These are phyloP conservation scores for Piprites chloris DNA, from an alignment of 2,113 vertebrate genomes.

Conservation along the genomic window DNA sequence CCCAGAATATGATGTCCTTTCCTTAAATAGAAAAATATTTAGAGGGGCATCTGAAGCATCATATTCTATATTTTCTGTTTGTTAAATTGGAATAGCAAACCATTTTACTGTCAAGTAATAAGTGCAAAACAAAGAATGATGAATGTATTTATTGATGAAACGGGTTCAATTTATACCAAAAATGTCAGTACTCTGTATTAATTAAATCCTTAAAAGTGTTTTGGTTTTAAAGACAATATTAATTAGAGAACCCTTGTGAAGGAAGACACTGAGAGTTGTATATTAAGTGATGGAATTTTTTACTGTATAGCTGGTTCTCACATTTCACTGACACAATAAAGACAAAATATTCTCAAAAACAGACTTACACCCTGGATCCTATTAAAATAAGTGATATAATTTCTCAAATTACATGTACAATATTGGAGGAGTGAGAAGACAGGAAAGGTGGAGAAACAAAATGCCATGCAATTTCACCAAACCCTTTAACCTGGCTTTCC, in stretches of 20 bases:
- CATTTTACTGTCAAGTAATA: background rate
- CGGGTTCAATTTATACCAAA: background rate
- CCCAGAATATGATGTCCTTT: background rate
- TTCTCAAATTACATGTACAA: background rate
- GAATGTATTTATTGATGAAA: slow-evolving; percentile 46
- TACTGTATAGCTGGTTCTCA: background rate
- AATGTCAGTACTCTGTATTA: slow-evolving; percentile 24
- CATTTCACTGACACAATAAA: background rate
- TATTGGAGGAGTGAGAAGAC: background rate
- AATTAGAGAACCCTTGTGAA: background rate
- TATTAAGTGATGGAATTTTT: background rate
- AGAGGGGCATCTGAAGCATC: background rate
- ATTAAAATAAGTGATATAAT: background rate
- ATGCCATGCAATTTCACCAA: background rate
- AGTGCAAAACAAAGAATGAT: background rate
- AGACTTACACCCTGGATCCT: background rate
- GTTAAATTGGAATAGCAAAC: background rate
- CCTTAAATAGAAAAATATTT: background rate
- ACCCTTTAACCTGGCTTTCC: background rate
- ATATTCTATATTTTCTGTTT: background rate
- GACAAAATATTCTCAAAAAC: background rate
- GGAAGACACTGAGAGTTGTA: background rate
- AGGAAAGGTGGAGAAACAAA: background rate
- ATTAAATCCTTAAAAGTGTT: slow-evolving; percentile 41
- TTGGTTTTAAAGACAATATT: slow-evolving; percentile 31